These are phyloP conservation scores for Mellilla xanthometata DNA, from an alignment of 2,888 invertebrate genomes.

Conservation along the genomic window DNA sequence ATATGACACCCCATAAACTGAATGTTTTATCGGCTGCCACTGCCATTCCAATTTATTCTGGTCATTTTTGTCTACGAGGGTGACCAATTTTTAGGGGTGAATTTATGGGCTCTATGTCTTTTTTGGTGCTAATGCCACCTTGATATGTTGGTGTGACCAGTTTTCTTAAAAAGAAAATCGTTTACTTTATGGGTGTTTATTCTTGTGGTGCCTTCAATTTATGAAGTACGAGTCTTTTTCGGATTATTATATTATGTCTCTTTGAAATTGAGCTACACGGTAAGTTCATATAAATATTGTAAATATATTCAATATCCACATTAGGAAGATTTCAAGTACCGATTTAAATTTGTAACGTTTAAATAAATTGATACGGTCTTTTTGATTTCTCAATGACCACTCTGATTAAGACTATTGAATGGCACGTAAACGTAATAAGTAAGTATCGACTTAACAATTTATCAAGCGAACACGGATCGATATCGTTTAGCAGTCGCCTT, in stretches of 20 bases:
- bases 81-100: slow-evolving; percentile 76
- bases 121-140: slow-evolving; percentile 60
- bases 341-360: slow-evolving; percentile 5
- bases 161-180: slow-evolving; percentile 28
- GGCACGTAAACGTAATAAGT: slow-evolving; percentile 56
- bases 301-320: slow-evolving; percentile 6
- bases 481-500: slow-evolving; percentile 60
- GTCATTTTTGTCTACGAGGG: slow-evolving; percentile 80
- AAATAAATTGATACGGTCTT: slow-evolving; percentile 22
- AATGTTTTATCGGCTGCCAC: slow-evolving; percentile 80
- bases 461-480: slow-evolving; percentile 63
- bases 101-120: slow-evolving; percentile 67
- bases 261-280: slow-evolving; percentile 3
- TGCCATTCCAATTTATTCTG: slow-evolving; percentile 81
- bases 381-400: background rate
- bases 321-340: slow-evolving; percentile 2
- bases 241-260: slow-evolving; percentile 15
- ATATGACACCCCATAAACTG: slow-evolving; percentile 82
- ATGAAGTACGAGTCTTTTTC: slow-evolving; percentile 16
- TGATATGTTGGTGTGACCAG: slow-evolving; percentile 43
- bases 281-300: slow-evolving; percentile 5
- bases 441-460: slow-evolving; percentile 61
- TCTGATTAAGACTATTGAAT: slow-evolving; percentile 20
- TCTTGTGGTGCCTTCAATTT: slow-evolving; percentile 15
- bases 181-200: slow-evolving; percentile 19